A percentile compares a stretch with the other conserved stretches of the same genome.
Evolutionary conservation across 1,140 invertebrate genomes (phyloP).

Genomic region (Leptinotarsa undecemlineata): DNA sequence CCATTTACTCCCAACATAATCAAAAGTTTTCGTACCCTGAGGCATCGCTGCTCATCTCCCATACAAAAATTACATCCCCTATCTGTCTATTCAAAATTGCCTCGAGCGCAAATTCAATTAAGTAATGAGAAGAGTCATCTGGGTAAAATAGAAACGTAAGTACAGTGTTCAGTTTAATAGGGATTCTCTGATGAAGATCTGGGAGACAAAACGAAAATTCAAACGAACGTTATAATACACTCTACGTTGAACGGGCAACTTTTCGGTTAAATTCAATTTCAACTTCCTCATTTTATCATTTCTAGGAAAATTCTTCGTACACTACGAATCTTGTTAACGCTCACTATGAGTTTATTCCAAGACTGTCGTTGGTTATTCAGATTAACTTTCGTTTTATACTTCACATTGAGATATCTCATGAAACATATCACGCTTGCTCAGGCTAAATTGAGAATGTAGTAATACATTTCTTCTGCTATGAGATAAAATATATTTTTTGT

Average conservation of each 20-base stretch:
- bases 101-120: not conserved
- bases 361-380: too few relatives aligned
- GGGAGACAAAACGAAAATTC: not conserved
- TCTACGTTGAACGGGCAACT: slow-evolving; percentile 1
- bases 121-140: slow-evolving; percentile 8
- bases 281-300: too few relatives aligned
- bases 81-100: not conserved
- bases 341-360: too few relatives aligned
- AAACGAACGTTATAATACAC: not conserved
- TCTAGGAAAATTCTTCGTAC: too few relatives aligned
- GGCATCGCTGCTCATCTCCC: not conserved
- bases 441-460: too few relatives aligned
- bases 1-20: not conserved
- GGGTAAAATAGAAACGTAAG: not conserved
- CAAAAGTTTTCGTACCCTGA: slow-evolving; percentile 5
- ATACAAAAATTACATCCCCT: slow-evolving; percentile 3
- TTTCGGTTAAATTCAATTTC: not conserved
- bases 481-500: too few relatives aligned
- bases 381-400: too few relatives aligned
- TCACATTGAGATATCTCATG: too few relatives aligned
- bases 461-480: too few relatives aligned
- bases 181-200: not conserved
- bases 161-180: not conserved
- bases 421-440: too few relatives aligned
- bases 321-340: too few relatives aligned